Evolutionary conservation across 2,888 invertebrate species (phyloP), one percentile per base, ranked within the genome.

Genomic region (Drosophila tanythrix): DNA sequence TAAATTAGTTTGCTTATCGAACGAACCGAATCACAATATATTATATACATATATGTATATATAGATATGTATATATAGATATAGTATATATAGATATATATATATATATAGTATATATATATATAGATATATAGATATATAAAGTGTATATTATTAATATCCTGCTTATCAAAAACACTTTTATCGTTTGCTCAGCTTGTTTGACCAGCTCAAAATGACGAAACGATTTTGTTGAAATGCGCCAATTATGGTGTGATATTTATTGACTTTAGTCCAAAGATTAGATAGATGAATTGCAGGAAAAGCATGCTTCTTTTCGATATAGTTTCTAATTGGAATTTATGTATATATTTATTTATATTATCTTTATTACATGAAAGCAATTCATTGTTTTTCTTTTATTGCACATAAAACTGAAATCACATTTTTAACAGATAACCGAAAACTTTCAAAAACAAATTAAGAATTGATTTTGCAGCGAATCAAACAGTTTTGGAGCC

Each of bases 201-300:
- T 62, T 58, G 48, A 58, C 62, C 72, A 38, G 33, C 52, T 38
- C n/a, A 1, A 13, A 27, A 40, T 57, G 36, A 29, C 25, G n/a
- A 62, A 71, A 53, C 40, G 25, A 35, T 33, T 61, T 10, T 13
- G 38, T 25, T 62, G 52, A 62, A 71, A 71, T 46, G 13, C n/a
- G 18, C 33, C 21, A 27, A 43, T 56, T 35, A 56, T 63, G 35
- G 63, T 29, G 15, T 25, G 33, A 63, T 57, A 31, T 71, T 40
- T 21, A 53, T 53, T n/a, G 52, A n/a, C 29, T 25, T 7, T 1
- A 11, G 25, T 15, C 3, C 25, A 11, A 15, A 35, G 57, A 62
- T 62, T 38, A 57, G 56, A 58, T 52, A 27, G 27, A 13, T 25
- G 1, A 25, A n/a, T 13, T 1, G 13, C 15, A 25, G 18, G 18